Percentiles rank a stretch among this genome's conserved stretches.
phyloP scores from a whole-genome alignment of 2,113 vertebrate genomes.

The Monarcha castaneiventris region DNA sequence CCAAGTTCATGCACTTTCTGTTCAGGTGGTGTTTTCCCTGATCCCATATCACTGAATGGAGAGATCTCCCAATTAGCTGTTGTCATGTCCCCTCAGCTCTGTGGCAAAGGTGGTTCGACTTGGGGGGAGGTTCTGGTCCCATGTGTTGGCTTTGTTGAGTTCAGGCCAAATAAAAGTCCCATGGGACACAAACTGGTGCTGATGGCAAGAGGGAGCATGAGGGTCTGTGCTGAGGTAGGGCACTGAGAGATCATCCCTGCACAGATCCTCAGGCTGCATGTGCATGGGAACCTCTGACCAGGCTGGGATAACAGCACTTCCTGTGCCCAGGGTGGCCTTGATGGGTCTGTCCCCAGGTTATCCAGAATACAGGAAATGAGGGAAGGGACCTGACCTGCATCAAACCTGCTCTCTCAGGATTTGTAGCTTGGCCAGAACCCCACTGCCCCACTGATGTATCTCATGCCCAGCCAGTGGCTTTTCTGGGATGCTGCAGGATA shows the following conservation, averaged over 20 bases:
- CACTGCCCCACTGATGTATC: rapidly evolving
- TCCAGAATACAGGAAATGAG: background rate
- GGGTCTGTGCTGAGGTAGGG: background rate
- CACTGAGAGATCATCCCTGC: background rate
- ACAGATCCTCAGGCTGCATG: background rate
- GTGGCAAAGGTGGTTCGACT: rapidly evolving
- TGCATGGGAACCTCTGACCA: rapidly evolving
- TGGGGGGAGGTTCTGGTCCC: background rate
- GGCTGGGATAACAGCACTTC: background rate
- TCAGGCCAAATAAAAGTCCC: background rate
- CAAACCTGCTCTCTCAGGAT: background rate
- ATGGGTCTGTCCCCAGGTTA: background rate
- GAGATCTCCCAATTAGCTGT: background rate
- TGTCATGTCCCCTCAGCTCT: background rate
- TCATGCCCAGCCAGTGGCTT: background rate
- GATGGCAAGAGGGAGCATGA: background rate
- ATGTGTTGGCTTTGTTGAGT: rapidly evolving
- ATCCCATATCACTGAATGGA: background rate
- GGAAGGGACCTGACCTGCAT: background rate
- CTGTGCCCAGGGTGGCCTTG: rapidly evolving
- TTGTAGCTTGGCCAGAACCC: background rate
- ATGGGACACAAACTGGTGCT: background rate
- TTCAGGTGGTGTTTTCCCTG: background rate
- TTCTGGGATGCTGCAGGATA: background rate
- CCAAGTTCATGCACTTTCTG: background rate